These are phyloP conservation scores for Rhabdornis inornatus DNA, from an alignment of 2,113 vertebrate genomes.

Conservation along the genomic window DNA sequence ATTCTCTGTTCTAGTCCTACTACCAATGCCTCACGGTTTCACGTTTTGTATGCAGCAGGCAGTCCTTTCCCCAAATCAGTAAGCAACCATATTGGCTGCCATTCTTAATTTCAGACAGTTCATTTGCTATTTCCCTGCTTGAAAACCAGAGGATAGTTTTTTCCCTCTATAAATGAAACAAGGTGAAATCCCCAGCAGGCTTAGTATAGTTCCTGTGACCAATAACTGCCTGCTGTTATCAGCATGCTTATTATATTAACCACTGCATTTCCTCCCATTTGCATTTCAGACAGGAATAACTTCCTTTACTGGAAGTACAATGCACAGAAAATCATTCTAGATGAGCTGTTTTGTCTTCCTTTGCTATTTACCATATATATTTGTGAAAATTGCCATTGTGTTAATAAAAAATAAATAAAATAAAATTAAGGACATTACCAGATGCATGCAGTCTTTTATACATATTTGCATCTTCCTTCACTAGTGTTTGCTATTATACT, in stretches of 20 bases:
- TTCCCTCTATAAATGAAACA: conserved; percentile 7
- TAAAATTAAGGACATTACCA: neutral
- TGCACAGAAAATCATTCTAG: neutral
- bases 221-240: neutral
- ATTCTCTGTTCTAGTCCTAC: neutral
- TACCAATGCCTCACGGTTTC: neutral
- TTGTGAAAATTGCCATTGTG: neutral
- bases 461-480: neutral
- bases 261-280: neutral
- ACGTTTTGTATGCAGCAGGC: neutral
- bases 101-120: conserved; percentile 24
- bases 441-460: neutral
- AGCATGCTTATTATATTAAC: neutral
- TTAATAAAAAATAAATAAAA: neutral
- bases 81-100: neutral
- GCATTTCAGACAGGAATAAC: neutral
- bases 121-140: conserved; percentile 10
- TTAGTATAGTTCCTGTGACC: neutral
- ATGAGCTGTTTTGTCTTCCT: neutral
- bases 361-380: neutral
- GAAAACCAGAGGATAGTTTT: neutral
- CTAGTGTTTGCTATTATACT: neutral
- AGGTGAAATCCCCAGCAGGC: neutral
- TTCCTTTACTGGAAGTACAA: neutral
- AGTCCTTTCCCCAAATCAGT: neutral